Conservation (phyloP, 2,113 vertebrate species). For the Hippocampus mohnikei region DNA sequence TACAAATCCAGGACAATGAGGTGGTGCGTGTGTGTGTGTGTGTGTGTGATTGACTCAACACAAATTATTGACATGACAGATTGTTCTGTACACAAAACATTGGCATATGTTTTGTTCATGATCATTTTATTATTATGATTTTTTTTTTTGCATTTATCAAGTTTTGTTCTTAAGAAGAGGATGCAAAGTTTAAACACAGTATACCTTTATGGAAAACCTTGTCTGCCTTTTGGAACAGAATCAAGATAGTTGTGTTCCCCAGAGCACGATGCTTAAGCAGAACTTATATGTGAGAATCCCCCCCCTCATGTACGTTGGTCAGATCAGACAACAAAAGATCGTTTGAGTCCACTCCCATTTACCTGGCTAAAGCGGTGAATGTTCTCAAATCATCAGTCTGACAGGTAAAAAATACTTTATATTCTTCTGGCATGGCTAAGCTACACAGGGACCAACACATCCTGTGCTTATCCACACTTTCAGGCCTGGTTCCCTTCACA, state of each 20-base stretch:
- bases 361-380: conserved; percentile 44
- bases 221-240: background rate
- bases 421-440: conserved; percentile 25
- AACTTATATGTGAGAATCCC: conserved; percentile 41
- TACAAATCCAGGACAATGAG: no score
- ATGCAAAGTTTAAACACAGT: no score
- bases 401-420: conserved; percentile 37
- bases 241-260: background rate
- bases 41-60: no score
- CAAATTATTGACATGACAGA: no score
- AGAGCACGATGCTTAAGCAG: background rate
- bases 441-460: conserved; percentile 26
- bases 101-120: no score
- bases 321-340: conserved; percentile 48
- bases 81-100: no score
- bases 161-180: no score
- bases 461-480: conserved; percentile 36
- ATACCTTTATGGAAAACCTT: no score
- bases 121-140: no score
- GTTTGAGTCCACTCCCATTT: conserved; percentile 61
- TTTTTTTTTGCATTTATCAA: no score
- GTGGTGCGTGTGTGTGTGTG: no score
- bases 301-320: conserved; percentile 60
- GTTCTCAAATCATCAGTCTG: conserved; percentile 43
- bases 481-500: conserved; percentile 29